Evolutionary conservation across 2,797 vertebrate species (phyloP).

Genomic region (Vultur gryphus): DNA sequence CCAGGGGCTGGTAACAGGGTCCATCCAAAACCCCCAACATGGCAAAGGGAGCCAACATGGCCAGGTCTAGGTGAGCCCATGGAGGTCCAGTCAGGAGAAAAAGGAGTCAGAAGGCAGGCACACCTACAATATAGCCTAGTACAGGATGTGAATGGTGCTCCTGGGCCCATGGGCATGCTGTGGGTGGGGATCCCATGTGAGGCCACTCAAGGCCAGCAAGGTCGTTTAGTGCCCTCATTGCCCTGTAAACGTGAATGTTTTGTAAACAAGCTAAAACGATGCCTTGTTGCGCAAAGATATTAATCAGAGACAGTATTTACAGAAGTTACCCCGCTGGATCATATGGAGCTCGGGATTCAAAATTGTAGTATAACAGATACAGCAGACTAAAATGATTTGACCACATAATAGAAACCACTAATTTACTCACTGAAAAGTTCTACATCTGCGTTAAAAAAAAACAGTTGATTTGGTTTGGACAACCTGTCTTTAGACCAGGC

Average conservation of each 20-base stretch:
- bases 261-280: neutral
- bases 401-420: neutral
- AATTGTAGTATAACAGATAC: neutral
- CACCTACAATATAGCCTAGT: neutral
- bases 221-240: neutral
- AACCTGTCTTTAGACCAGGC: neutral
- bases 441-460: neutral
- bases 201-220: neutral
- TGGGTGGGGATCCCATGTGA: neutral
- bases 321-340: neutral
- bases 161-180: no score
- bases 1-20: neutral
- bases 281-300: neutral
- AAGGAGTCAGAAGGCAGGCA: neutral
- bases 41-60: neutral
- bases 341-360: neutral
- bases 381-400: neutral
- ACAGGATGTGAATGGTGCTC: rapidly evolving
- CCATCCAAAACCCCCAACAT: neutral
- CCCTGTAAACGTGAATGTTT: neutral
- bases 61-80: neutral
- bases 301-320: neutral
- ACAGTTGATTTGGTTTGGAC: neutral
- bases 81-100: neutral
- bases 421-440: neutral